Evolutionary conservation across 2,797 vertebrate species (phyloP), one percentile per base, ranked within the genome.

Genomic region (Acestrorhynchus altus): DNA sequence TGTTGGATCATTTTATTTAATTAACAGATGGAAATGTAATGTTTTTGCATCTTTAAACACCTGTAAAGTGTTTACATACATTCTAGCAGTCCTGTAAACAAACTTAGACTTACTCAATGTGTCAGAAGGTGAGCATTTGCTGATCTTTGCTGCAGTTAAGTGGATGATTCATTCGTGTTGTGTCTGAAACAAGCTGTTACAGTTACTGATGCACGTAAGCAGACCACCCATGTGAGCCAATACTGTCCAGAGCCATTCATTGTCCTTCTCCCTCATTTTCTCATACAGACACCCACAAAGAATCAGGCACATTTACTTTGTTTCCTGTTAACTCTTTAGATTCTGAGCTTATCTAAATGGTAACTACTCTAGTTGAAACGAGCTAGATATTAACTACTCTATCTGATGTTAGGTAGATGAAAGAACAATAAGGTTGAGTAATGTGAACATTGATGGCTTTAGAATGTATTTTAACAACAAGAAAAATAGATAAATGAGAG

Each of bases 111-210:
- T 18, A 63, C 3, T n/a, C 10, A 35, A 8, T 11, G 9, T 10
- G 6, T 18, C 16, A 35, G 31, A n/a, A 51, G 18, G 3, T 39
- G 42, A 28, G 26, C 31, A 1, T 6, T 11, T 39, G 26, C 22
- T 40, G 63, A 40, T 59, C 44, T 54, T 46, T 8, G 18, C 40
- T 64, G 61, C 10, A 13, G 39, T 46, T 35, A 44, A 44, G 44
- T 69, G 65, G 67, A 28, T 69, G 74, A 69, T 69, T 76, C 59
- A 76, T 60, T 61, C n/a, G 20, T 24, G 40, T 28, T 66, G 51
- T 1, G 16, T 61, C 56, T 63, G 75, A 26, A 77, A 70, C 28
- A 51, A 77, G 66, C 66, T 54, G 66, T 61, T 61, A 60, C 22
- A 54, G 59, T 60, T 12, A 20, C 47, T 4, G 31, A 24, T 28